Base-by-base conservation (phyloP, 2,113 vertebrate genomes). In the Oryzias javanicus region DNA sequence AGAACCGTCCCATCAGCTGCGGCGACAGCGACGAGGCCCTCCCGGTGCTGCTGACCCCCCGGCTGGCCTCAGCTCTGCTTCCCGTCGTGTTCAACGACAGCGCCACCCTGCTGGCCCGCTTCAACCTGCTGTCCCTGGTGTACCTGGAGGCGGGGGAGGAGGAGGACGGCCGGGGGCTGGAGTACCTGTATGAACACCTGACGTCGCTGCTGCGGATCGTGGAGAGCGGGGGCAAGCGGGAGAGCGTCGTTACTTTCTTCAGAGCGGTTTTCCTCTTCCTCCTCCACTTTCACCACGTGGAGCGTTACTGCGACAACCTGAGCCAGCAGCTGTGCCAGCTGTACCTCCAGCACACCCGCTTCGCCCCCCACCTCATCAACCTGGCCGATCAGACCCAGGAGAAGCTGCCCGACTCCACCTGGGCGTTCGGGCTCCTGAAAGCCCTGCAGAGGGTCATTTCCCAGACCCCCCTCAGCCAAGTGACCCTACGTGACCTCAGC, bases 1-100 rank as follows among this genome's bases (percentile, higher is more conserved):
- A 97, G 81, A 97, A 97, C 80, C 90, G 93, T 2, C 94, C 95
- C 0, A 90, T 97, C 55, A 83, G 91, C 49, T 91, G 89, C 5
- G 71, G 90, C 0, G 87, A 89, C 0, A 78, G 81, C 0, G 92
- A 92, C 2, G 95, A 96, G 73, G 73, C 74, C 4, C 70, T 91
- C 18, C 95, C 94, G 0, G 90, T 97, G 64, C 87, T 95, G 55
- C 85, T 97, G 13, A 92, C 92, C 0, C 90, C 91, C 1, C 87
- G 42, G 46, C 86, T 93, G 0, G 90, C 91, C 1, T 64, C 65
- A 0, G 86, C 86, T 3, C 87, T 97, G 2, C 84, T 92, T 54
- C 95, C 95, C 19, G 92, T 88, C 0, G 86, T 95, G 58, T 92
- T 96, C 60, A 89, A 94, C 0, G 93, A 95, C 18, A 86, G 92